These are phyloP conservation scores for Hypolimnas misippus DNA, from an alignment of 2,888 invertebrate genomes.

Conservation along the genomic window DNA sequence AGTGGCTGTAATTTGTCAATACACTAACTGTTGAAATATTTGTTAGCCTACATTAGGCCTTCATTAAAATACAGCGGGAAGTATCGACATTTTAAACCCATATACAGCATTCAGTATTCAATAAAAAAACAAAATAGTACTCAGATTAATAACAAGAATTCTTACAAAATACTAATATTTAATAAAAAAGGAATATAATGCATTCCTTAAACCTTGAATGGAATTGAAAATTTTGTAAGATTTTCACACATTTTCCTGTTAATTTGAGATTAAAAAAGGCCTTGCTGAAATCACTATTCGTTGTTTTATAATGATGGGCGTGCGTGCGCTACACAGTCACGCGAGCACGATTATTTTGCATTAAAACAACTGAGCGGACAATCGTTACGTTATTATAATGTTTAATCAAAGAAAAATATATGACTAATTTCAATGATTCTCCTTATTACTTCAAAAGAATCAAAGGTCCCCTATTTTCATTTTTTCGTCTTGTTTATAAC, in stretches of 20 bases:
- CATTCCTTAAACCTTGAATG: slow-evolving; percentile 1
- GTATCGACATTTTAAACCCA: slow-evolving; percentile 17
- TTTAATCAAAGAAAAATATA: not conserved
- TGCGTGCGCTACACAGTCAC: slow-evolving; percentile 24
- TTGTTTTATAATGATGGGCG: slow-evolving; percentile 20
- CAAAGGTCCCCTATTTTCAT: too few relatives aligned
- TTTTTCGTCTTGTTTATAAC: too few relatives aligned
- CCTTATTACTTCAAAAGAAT: too few relatives aligned
- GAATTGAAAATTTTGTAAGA: slow-evolving; percentile 7
- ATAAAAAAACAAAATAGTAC: slow-evolving; percentile 15
- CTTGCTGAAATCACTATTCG: slow-evolving; percentile 17
- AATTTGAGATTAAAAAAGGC: slow-evolving; percentile 18
- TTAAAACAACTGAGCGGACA: slow-evolving; percentile 16
- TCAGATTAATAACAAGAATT: not conserved
- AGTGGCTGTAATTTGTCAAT: slow-evolving; percentile 28
- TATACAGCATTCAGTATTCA: not conserved
- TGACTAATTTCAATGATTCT: not conserved
- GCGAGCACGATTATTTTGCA: slow-evolving; percentile 19
- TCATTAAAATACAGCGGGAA: slow-evolving; percentile 21
- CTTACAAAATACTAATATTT: slow-evolving; percentile 1
- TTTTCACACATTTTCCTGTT: slow-evolving; percentile 24
- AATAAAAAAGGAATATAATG: not conserved
- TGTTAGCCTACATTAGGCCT: slow-evolving; percentile 18
- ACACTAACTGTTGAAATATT: slow-evolving; percentile 26
- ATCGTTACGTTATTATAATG: not conserved